Base-by-base conservation (phyloP, 2,113 vertebrate species). In the Cyprinus carpio region DNA sequence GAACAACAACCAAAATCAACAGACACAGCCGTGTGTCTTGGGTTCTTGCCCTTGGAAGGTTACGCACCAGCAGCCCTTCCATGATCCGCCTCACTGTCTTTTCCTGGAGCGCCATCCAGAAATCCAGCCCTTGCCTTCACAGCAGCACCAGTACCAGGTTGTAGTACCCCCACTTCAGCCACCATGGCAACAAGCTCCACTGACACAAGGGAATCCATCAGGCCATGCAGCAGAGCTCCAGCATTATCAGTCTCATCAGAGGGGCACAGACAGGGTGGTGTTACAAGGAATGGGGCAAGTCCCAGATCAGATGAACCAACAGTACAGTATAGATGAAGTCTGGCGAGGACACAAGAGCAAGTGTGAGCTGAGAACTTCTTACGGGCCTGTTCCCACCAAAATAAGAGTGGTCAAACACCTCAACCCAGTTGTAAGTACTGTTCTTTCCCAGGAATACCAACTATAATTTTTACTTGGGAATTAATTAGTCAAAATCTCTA, bases 321-420 rank as follows among this genome's bases (percentile, higher is more conserved):
- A 13, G 18, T n/a, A n/a, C 43, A 54, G 64, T 92, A 95, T 92
- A 34, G 80, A 77, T 9, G 31, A n/a, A 29, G 29, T 16, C 43
- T 2, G 18, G 4, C 54, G 2, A 31, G 27, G 62, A 31, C 20
- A 0, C 37, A 80, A 11, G 75, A 64, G 1, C 58, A 64, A 23
- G 37, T 15, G 62, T 31, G 79, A 67, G 23, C 13, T 18, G 37
- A 49, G 31, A 46, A 54, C 34, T 64, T 40, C 8, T 65, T 29
- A 34, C 2, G n/a, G 92, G 2, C 93, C 93, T 86, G 88, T 91
- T 87, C 87, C 92, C 92, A 88, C 93, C 91, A 96, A 96, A 93
- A 93, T 96, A 91, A 94, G 94, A 91, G 94, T 96, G 87, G 95
- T 96, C 89, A 95, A 94, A 85, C 89, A 95, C 91, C 92, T 93